Conservation (phyloP, 2,888 invertebrate species). For the Chamaedrilus cognettii region DNA sequence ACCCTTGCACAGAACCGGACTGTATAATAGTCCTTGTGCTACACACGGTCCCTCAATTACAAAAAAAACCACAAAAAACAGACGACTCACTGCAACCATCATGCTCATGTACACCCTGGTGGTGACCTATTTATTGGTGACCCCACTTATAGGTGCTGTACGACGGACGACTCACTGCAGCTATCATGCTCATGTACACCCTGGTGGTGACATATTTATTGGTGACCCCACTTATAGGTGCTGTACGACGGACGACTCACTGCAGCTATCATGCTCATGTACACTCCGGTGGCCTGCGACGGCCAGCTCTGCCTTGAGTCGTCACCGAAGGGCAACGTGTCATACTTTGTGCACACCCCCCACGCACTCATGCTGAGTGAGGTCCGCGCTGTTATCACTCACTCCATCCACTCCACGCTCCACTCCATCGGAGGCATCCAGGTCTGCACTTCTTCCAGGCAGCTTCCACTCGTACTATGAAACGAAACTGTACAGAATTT, state of each 20-base stretch:
- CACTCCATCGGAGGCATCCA: conserved; percentile 97
- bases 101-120: conserved; percentile 99
- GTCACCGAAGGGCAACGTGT: conserved; percentile 79
- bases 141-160: conserved; percentile 78
- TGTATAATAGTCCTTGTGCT: too few species aligned
- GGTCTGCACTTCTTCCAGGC: conserved; percentile 62
- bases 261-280: conserved; percentile 94
- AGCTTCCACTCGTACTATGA: too few species aligned
- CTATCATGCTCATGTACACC: conserved; percentile 99
- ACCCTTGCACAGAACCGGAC: too few species aligned
- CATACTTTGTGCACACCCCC: conserved; percentile 98
- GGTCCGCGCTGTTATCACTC: conserved; percentile 98
- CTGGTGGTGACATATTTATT: conserved; percentile 73
- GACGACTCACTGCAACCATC: conserved; percentile 87
- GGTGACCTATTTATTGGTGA: conserved; percentile 57
- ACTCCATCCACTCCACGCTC: conserved; percentile 98
- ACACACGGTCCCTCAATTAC: too few species aligned
- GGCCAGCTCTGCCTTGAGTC: conserved; percentile 98
- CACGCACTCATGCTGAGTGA: conserved; percentile 99
- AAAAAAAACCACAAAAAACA: too few species aligned
- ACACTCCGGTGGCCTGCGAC: conserved; percentile 99
- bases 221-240: conserved; percentile 67
- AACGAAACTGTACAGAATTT: too few species aligned
- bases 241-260: conserved; percentile 98
- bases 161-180: conserved; percentile 92